Percentiles rank a stretch among this genome's conserved stretches.
These are phyloP conservation scores for Listronotus bonariensis DNA, from an alignment of 1,140 invertebrate species.

Conservation along the genomic window DNA sequence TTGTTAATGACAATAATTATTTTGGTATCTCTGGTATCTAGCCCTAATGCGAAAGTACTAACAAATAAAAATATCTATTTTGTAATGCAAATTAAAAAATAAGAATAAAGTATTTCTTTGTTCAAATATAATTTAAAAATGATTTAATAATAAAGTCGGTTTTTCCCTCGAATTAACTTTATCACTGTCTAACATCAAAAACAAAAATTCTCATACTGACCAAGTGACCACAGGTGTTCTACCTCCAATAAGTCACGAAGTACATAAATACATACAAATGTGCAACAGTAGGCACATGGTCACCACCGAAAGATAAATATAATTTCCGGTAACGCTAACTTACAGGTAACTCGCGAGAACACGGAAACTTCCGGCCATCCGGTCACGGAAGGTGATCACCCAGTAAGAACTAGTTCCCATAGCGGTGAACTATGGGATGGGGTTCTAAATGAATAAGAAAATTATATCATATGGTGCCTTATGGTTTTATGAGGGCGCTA, in stretches of 20 bases:
- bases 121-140: too few species aligned
- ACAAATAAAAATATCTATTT: too few species aligned
- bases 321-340: background rate
- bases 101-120: too few species aligned
- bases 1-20: too few species aligned
- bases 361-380: conserved; percentile 22
- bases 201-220: conserved; percentile 7
- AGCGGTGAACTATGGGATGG: conserved; percentile 4
- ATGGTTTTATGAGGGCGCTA: conserved; percentile 10
- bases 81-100: too few species aligned
- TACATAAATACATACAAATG: background rate
- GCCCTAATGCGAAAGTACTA: too few species aligned
- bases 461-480: conserved; percentile 21
- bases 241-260: conserved; percentile 6
- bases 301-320: conserved; percentile 12
- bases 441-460: conserved; percentile 20
- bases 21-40: too few species aligned
- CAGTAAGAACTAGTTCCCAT: conserved; percentile 16
- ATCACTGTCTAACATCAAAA: too few species aligned
- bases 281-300: too few species aligned
- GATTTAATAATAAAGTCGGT: too few species aligned
- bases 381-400: conserved; percentile 22
- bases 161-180: too few species aligned
- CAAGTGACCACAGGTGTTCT: conserved; percentile 7
- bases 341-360: background rate